Percentiles rank a stretch among this genome's conserved stretches.
Conservation (phyloP, 30 jellyfish, hydroid and myxozoan genomes). For the Hydractinia symbiolongicarpus region DNA sequence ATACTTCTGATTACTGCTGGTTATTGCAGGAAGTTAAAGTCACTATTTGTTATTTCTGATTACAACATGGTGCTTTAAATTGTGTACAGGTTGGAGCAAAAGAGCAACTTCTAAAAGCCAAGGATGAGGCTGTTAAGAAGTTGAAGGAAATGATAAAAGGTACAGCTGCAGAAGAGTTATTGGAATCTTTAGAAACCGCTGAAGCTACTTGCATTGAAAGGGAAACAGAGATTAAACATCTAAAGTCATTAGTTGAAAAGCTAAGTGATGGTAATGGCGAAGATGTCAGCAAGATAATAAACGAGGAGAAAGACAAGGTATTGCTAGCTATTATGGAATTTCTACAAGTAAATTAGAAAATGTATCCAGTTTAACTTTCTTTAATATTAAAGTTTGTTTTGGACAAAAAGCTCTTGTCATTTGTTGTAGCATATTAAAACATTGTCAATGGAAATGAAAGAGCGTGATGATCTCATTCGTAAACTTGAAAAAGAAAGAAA, state of each 20-base stretch:
- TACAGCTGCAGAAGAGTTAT: slow-evolving; percentile 8
- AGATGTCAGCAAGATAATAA: too few relatives aligned
- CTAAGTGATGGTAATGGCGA: too few relatives aligned
- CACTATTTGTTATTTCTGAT: too few relatives aligned
- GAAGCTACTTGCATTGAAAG: neutral
- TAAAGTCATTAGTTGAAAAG: neutral
- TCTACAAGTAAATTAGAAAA: too few relatives aligned
- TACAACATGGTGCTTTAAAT: neutral
- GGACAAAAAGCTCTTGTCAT: too few relatives aligned
- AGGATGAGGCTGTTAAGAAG: slow-evolving; percentile 32
- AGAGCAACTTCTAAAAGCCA: slow-evolving; percentile 35
- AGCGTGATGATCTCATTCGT: neutral
- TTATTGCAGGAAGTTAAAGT: too few relatives aligned
- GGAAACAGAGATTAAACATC: neutral
- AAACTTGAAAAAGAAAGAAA: slow-evolving; percentile 1
- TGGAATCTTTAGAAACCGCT: slow-evolving; percentile 17
- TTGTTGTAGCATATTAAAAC: neutral
- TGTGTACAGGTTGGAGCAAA: slow-evolving; percentile 30
- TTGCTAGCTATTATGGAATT: too few relatives aligned
- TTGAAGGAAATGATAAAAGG: slow-evolving; percentile 21
- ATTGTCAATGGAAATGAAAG: neutral
- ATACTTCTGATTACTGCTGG: too few relatives aligned
- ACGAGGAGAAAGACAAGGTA: too few relatives aligned
- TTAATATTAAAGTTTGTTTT: too few relatives aligned
- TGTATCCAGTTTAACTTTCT: too few relatives aligned